Evolutionary conservation across 2,113 vertebrate species (phyloP), one percentile per base, ranked within the genome.

Genomic region (Platysteira castanea): DNA sequence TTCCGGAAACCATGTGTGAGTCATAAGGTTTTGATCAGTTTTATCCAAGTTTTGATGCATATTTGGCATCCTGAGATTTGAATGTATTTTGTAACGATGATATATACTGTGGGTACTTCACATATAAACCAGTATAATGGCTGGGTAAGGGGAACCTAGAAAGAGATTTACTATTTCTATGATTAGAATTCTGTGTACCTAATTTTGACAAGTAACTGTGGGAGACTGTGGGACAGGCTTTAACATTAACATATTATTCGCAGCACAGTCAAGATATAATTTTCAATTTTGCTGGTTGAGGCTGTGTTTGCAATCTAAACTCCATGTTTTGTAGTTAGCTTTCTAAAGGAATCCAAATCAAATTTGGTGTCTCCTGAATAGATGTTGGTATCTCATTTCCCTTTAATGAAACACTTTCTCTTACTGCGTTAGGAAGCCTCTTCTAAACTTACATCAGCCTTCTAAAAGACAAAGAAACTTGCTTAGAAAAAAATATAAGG

Each of bases 121-220:
- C 24, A n/a, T 20, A 26, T 37, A 71, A 80, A 18, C 16, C 39
- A 44, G 28, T 21, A 33, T 20, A 53, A 63, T 3, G 3, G 0
- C 0, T 6, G 12, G 2, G 16, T 33, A 14, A 17, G 9, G 6
- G 15, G 9, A 64, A 39, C 3, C 8, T 47, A 47, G 61, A 44
- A 65, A 39, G 21, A 63, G 84, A 63, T 15, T 22, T 64, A 46
- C 4, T 35, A 8, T 14, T 53, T 83, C 50, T 68, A 5, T 68
- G 31, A 59, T 28, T 20, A 71, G 15, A 73, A 57, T 49, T 77
- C 21, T 31, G 5, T 54, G 16, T n/a, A 20, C 3, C 63, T 49
- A 85, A 42, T 3, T 44, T 75, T 63, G 27, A 49, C 21, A 74
- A 61, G 16, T 50, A 49, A 54, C 23, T 54, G 4, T 5, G 53